Conservation (phyloP, 2,797 vertebrate genomes). For the Allobates femoralis region DNA sequence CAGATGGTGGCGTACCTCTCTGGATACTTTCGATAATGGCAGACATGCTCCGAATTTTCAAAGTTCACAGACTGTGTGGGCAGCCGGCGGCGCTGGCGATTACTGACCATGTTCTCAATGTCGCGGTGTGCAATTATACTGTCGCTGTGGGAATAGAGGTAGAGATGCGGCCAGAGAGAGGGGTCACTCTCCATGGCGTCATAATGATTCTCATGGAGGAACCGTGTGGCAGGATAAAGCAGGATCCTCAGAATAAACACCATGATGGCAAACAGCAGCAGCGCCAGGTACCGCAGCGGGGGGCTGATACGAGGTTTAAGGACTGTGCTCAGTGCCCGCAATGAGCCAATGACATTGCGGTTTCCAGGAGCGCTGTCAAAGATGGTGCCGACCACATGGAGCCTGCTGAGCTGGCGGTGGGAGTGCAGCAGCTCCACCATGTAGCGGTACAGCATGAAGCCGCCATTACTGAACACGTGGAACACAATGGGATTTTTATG, state of each 20-base stretch:
- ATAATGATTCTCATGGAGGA: constrained; percentile 88
- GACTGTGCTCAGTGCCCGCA: constrained; percentile 83
- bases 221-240: constrained; percentile 87
- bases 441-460: constrained; percentile 95
- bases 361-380: constrained; percentile 92
- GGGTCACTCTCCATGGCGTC: constrained; percentile 81
- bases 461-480: constrained; percentile 94
- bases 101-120: constrained; percentile 79
- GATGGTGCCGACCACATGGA: constrained; percentile 84
- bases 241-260: constrained; percentile 81
- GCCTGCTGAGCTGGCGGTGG: constrained; percentile 79
- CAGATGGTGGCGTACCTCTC: constrained; percentile 84
- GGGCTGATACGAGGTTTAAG: constrained; percentile 77
- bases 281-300: constrained; percentile 78
- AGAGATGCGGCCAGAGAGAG: constrained; percentile 90
- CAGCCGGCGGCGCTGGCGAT: constrained; percentile 76
- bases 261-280: constrained; percentile 79
- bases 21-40: constrained; percentile 85
- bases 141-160: constrained; percentile 88
- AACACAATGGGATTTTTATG: constrained; percentile 90
- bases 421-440: constrained; percentile 82
- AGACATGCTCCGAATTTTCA: constrained; percentile 84
- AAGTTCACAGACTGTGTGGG: constrained; percentile 85
- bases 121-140: constrained; percentile 82
- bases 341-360: constrained; percentile 82